Percentiles rank a stretch among this genome's conserved stretches.
Conservation (phyloP, 37 sponge, comb jelly and placozoan genomes). For the Axinella damicornis region DNA sequence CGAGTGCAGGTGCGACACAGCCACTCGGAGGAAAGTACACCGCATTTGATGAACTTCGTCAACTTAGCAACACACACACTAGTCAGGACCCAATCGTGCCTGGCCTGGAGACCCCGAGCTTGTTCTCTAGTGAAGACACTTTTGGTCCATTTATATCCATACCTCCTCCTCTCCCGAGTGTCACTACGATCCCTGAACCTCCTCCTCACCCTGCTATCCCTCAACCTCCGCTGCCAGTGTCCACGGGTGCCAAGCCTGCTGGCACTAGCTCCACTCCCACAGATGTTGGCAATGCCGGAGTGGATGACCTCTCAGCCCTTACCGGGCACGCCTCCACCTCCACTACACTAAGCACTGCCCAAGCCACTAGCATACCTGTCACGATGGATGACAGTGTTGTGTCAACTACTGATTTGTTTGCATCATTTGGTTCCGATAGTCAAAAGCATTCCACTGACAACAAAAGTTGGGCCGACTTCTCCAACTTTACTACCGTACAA, state of each 20-base stretch:
- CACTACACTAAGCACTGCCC: no score
- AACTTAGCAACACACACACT: not conserved
- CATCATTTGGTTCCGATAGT: not conserved
- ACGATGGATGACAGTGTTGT: no score
- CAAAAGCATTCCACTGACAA: not conserved
- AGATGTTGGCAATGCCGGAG: no score
- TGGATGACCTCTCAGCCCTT: no score
- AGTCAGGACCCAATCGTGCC: no score
- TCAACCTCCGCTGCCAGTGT: no score
- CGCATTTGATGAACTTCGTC: conserved; percentile 6
- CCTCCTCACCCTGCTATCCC: not conserved
- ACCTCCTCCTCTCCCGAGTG: not conserved
- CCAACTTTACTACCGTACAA: not conserved
- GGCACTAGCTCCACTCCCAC: no score
- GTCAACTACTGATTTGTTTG: not conserved
- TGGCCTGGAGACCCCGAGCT: not conserved
- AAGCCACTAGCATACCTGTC: no score
- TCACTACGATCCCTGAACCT: no score
- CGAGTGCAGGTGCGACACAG: no score
- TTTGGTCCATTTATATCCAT: conserved; percentile 21
- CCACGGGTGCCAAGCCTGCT: no score
- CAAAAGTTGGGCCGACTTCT: conserved; percentile 13
- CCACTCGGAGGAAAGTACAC: not conserved
- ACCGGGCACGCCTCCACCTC: no score
- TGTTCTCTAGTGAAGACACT: not conserved